Base-by-base conservation (phyloP, 2,113 vertebrate genomes). In the Chaenocephalus aceratus region DNA sequence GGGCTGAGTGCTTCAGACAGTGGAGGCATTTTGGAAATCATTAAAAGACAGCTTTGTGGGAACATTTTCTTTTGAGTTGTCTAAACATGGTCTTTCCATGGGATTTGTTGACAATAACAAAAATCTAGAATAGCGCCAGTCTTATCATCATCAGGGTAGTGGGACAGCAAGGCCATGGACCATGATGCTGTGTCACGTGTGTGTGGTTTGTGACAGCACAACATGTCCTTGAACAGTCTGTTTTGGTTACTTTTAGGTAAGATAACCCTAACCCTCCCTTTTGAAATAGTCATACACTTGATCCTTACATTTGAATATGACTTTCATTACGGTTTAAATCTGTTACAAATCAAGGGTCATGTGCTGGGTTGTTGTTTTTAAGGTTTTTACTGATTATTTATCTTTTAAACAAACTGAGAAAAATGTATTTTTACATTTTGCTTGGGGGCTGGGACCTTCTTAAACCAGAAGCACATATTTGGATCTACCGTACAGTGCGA, bases 51-150 rank as follows among this genome's bases (percentile, higher is more conserved):
- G 30, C 30, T 21, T 15, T 14, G 36, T 41, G 16, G 13, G n/a
- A 21, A 18, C 1, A 21, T n/a, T 54, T 62, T 6, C 14, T 48
- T 65, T 80, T 57, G 30, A 48, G 3, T 56, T 12, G 30, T 80
- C 30, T 51, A 18, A 48, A 62, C 58, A 26, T 62, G 30, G 52
- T 76, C 70, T 57, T n/a, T 82, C 59, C 16, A 44, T 59, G 45
- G 54, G 54, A 58, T 64, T 23, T 72, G 18, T 34, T 49, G 44
- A 51, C 68, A 78, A 57, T 57, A 72, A 44, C 56, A 62, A 75
- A 75, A 54, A n/a, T 72, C 49, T 26, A 69, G 68, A 77, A 48
- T 41, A 77, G 45, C 41, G 5, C 13, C 60, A 62, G 41, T 44
- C 23, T 61, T 57, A 60, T 58, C 15, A 1, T 41, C 67, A 41